phyloP scores from a whole-genome alignment of 2,797 vertebrate species.

The Gymnothorax reevesii region DNA sequence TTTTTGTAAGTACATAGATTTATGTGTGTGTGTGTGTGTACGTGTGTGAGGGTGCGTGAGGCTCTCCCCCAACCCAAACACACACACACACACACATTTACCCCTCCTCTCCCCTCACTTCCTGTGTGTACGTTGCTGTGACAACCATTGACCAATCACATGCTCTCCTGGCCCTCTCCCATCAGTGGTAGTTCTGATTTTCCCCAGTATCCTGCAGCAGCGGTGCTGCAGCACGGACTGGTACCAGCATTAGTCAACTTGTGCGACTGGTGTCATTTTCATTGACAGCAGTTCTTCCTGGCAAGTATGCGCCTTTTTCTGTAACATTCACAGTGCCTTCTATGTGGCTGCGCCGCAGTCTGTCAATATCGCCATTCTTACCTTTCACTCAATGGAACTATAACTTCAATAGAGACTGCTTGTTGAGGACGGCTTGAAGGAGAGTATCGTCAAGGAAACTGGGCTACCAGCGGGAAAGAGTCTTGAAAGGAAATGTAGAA shows the following conservation, averaged over 20 bases:
- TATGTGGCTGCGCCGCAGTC: neutral
- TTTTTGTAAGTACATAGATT: neutral
- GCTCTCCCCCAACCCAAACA: neutral
- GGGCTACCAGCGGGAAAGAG: no score
- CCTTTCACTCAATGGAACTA: no score
- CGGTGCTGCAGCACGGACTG: neutral
- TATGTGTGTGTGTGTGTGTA: conserved; percentile 8
- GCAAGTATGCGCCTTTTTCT: conserved; percentile 1
- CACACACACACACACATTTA: conserved; percentile 13
- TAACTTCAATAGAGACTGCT: no score
- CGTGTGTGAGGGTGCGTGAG: conserved; percentile 20
- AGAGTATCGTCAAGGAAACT: no score
- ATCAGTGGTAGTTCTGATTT: neutral
- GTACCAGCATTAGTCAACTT: neutral
- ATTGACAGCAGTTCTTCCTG: neutral
- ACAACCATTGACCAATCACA: conserved; percentile 44
- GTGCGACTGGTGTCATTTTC: neutral
- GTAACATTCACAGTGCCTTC: conserved; percentile 31
- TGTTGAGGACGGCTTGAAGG: no score
- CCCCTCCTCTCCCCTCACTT: conserved; percentile 48
- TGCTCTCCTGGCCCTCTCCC: conserved; percentile 19
- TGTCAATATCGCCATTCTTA: no score
- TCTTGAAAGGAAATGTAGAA: no score
- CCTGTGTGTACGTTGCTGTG: conserved; percentile 44
- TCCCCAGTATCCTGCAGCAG: neutral